Evolutionary conservation across 2,113 vertebrate genomes (phyloP).

Genomic region (Hyla sarda): DNA sequence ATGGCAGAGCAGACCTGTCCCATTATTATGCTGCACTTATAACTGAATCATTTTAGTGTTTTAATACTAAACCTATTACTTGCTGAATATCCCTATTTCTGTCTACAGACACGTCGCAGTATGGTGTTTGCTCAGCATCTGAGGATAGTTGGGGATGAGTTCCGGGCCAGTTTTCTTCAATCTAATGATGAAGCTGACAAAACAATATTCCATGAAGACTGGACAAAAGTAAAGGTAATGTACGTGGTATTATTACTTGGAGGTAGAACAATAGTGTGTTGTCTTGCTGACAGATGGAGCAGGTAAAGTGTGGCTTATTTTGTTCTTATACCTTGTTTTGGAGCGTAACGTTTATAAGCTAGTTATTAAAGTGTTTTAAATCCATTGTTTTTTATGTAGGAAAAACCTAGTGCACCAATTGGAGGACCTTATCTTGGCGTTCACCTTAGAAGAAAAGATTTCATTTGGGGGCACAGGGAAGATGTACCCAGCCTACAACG

Average conservation of each 20-base stretch:
- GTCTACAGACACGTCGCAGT: constrained; percentile 86
- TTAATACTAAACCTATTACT: not conserved
- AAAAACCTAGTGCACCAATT: constrained; percentile 78
- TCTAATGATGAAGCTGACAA: constrained; percentile 83
- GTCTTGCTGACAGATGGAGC: not conserved
- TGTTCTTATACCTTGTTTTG: not conserved
- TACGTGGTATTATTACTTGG: not conserved
- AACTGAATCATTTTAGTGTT: too few species aligned
- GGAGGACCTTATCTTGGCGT: constrained; percentile 90
- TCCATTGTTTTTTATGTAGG: constrained; percentile 67
- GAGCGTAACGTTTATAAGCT: too few species aligned
- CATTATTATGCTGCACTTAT: too few species aligned
- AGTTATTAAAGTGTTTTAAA: not conserved
- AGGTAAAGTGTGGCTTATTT: not conserved
- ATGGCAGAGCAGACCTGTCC: not conserved
- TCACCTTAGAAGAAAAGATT: constrained; percentile 93
- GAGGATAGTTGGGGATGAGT: constrained; percentile 84
- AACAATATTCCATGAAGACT: constrained; percentile 85
- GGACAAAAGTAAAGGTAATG: constrained; percentile 89
- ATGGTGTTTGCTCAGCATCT: constrained; percentile 96
- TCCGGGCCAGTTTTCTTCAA: constrained; percentile 82
- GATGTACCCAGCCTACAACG: constrained; percentile 90
- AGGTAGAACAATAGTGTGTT: not conserved
- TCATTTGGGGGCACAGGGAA: constrained; percentile 94
- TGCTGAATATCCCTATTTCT: fast-evolving